phyloP scores from a whole-genome alignment of 1,140 invertebrate genomes.

The Notospermus geniculatus region DNA sequence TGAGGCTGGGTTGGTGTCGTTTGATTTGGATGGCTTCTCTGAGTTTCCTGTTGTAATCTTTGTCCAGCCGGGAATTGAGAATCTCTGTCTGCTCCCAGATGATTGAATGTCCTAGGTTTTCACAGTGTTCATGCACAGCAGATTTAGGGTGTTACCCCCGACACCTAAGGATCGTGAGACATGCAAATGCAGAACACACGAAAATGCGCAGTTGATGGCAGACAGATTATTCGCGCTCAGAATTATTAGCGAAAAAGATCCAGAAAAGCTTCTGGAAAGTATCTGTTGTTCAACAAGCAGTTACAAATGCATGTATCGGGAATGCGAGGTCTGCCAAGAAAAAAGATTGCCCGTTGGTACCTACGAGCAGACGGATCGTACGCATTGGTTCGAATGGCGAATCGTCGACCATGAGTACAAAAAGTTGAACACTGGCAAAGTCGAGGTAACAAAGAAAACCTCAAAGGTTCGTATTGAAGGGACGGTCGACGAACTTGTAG shows the following conservation, averaged over 20 bases:
- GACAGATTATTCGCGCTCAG: neutral
- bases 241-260: neutral
- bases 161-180: too few species aligned
- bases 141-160: too few species aligned
- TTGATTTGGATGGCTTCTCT: too few species aligned
- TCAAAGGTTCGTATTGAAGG: neutral
- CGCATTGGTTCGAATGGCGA: conserved; percentile 2
- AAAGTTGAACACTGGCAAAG: neutral
- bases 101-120: too few species aligned
- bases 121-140: too few species aligned
- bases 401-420: conserved; percentile 4
- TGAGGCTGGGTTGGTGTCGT: too few species aligned
- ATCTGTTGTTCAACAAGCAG: neutral
- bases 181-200: too few species aligned
- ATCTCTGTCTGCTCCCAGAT: too few species aligned
- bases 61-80: too few species aligned
- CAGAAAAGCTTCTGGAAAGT: neutral
- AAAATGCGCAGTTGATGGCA: neutral
- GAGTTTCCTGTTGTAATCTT: too few species aligned
- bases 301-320: neutral
- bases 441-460: neutral
- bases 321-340: neutral
- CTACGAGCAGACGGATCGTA: neutral
- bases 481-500: neutral
- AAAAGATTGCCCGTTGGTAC: too few species aligned